A percentile compares a stretch with the other conserved stretches of the same genome.
Conservation (phyloP, 2,888 invertebrate species). For the Apotomis betuletana region DNA sequence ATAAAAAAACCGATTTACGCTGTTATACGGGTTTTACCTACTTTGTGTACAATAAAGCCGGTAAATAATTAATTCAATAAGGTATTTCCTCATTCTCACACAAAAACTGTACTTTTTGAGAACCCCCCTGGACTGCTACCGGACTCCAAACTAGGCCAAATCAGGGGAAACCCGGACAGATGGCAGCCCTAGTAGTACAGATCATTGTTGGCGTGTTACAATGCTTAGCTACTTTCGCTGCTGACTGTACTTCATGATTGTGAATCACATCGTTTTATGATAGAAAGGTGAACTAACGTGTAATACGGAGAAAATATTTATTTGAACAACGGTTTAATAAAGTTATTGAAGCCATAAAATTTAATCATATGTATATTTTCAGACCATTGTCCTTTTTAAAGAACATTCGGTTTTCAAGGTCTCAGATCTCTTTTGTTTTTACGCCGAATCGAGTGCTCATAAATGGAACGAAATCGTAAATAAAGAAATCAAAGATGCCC, state of each 20-base stretch:
- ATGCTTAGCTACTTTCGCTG: too few species aligned
- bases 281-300: conserved; percentile 26
- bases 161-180: too few species aligned
- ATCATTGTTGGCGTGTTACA: too few species aligned
- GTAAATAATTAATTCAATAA: too few species aligned
- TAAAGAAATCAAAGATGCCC: conserved; percentile 30
- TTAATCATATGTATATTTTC: neutral
- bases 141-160: too few species aligned
- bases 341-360: neutral
- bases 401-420: neutral
- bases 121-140: too few species aligned
- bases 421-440: neutral
- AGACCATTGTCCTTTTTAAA: conserved; percentile 14
- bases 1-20: too few species aligned
- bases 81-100: too few species aligned
- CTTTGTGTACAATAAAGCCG: too few species aligned
- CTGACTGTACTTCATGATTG: conserved; percentile 2
- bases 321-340: neutral
- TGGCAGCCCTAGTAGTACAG: too few species aligned
- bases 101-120: too few species aligned
- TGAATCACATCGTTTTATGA: neutral
- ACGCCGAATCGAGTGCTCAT: neutral
- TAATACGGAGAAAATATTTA: neutral
- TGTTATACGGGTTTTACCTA: too few species aligned
- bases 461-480: conserved; percentile 21